Evolutionary conservation across 2,888 invertebrate species (phyloP).

Genomic region (Lathronympha strigana): DNA sequence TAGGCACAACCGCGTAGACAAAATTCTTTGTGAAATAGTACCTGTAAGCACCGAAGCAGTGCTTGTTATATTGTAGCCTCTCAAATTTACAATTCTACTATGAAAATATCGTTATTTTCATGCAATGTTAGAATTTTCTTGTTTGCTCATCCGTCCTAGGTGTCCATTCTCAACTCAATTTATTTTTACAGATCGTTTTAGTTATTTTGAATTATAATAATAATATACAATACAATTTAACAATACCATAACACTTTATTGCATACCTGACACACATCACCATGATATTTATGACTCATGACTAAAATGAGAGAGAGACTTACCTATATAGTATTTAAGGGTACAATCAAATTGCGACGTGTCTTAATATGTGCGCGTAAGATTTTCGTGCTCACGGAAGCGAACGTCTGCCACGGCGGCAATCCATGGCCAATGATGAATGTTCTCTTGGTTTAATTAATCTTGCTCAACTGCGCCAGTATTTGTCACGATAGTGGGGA

Average conservation of each 20-base stretch:
- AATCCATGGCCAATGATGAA: constrained; percentile 74
- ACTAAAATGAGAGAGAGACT: neutral
- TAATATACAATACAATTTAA: too few species aligned
- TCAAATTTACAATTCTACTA: constrained; percentile 26
- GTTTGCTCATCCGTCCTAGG: neutral
- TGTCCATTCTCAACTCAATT: neutral
- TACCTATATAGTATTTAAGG: neutral
- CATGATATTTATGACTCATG: too few species aligned
- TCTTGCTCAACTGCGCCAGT: constrained; percentile 68
- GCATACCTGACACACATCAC: too few species aligned
- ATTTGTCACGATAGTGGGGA: constrained; percentile 44
- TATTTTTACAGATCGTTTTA: too few species aligned
- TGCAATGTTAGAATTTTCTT: neutral
- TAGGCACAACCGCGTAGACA: neutral
- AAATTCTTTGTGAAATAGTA: neutral
- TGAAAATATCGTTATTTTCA: constrained; percentile 19
- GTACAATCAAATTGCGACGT: neutral
- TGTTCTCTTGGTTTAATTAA: constrained; percentile 75
- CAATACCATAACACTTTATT: too few species aligned
- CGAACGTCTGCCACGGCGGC: constrained; percentile 57
- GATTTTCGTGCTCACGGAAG: constrained; percentile 53
- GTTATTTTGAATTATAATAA: too few species aligned
- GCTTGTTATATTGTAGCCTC: constrained; percentile 24
- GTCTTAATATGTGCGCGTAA: neutral
- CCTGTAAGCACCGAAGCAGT: neutral